phyloP scores from a whole-genome alignment of 2,113 vertebrate species.

The Halichoerus grypus region DNA sequence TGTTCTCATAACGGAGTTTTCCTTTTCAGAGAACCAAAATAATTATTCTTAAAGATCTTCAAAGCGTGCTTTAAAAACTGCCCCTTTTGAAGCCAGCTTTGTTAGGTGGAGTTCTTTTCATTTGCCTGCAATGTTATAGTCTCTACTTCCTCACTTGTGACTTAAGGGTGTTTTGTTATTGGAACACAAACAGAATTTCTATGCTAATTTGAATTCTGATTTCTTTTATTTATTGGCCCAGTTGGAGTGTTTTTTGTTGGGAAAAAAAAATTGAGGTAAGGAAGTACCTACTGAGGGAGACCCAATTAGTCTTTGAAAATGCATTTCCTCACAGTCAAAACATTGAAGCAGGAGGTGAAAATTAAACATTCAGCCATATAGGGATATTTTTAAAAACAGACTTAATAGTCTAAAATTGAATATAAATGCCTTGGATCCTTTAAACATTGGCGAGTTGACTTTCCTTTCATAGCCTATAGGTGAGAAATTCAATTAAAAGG shows the following conservation, averaged over 20 bases:
- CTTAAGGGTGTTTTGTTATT: constrained; percentile 62
- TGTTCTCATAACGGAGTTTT: constrained; percentile 53
- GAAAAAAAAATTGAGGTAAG: constrained; percentile 13
- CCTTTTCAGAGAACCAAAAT: constrained; percentile 55
- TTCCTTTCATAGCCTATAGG: neutral
- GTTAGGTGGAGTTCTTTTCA: neutral
- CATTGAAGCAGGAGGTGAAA: constrained; percentile 62
- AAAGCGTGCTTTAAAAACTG: neutral
- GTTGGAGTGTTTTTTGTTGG: constrained; percentile 45
- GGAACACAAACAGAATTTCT: constrained; percentile 65
- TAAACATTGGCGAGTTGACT: constrained; percentile 52
- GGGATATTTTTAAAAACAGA: constrained; percentile 20
- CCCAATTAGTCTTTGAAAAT: constrained; percentile 67
- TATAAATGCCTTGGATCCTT: constrained; percentile 58
- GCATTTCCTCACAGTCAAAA: constrained; percentile 60
- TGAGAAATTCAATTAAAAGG: constrained; percentile 32
- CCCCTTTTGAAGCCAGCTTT: constrained; percentile 11
- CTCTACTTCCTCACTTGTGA: neutral
- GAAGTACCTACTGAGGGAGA: constrained; percentile 28
- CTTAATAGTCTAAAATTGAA: constrained; percentile 35
- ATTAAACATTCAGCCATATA: constrained; percentile 52
- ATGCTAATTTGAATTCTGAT: constrained; percentile 64
- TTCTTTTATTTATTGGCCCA: constrained; percentile 55
- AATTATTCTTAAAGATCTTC: constrained; percentile 52
- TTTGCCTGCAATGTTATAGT: neutral